Percentiles rank a stretch among this genome's conserved stretches.
Evolutionary conservation across 2,113 vertebrate species (phyloP).

Genomic region (Dicaeum eximium): DNA sequence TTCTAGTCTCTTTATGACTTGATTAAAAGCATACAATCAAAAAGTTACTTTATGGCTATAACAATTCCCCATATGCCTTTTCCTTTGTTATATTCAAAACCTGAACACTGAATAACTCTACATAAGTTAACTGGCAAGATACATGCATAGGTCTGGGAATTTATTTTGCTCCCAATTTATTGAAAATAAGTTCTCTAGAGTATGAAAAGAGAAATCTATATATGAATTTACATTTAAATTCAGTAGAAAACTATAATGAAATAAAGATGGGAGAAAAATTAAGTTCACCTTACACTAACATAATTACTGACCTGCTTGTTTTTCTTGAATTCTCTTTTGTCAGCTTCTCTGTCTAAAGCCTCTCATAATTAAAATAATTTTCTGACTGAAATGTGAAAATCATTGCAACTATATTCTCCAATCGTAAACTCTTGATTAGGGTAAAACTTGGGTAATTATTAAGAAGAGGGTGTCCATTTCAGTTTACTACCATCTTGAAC

Average conservation of each 20-base stretch:
- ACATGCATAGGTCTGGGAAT: not conserved
- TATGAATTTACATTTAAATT: not conserved
- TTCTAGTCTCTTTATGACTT: conserved; percentile 11
- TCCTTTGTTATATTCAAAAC: not conserved
- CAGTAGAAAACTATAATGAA: not conserved
- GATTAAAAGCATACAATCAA: not conserved
- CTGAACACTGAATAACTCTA: not conserved
- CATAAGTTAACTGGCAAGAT: not conserved
- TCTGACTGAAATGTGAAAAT: not conserved
- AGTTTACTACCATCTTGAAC: not conserved
- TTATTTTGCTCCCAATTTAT: not conserved
- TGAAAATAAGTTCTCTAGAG: not conserved
- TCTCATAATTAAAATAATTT: not conserved
- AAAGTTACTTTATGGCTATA: not conserved
- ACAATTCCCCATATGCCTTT: not conserved
- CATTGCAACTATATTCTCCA: not conserved
- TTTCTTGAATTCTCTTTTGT: not conserved
- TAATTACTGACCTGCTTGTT: not conserved
- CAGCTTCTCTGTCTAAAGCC: not conserved
- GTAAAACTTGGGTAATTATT: not conserved
- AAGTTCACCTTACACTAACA: not conserved
- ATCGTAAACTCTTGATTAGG: not conserved
- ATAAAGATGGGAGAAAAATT: not conserved
- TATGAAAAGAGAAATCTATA: not conserved
- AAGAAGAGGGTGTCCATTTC: not conserved